Evolutionary conservation across 2,113 vertebrate species (phyloP).

Genomic region (Drymodes brunneopygia): DNA sequence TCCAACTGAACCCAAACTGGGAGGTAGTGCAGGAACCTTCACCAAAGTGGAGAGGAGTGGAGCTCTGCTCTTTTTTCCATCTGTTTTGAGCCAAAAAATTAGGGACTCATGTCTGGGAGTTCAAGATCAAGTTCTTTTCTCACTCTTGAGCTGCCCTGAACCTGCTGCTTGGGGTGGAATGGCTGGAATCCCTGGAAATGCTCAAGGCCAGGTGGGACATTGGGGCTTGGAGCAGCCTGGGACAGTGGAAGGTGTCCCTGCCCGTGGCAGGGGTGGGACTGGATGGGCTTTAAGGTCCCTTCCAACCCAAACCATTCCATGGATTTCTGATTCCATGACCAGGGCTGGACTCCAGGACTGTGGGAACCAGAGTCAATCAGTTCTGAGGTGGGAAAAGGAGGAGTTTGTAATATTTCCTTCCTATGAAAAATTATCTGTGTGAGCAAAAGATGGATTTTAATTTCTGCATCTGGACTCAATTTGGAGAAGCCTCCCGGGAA

Average conservation of each 20-base stretch:
- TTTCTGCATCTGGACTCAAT: not conserved
- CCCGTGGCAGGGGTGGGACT: not conserved
- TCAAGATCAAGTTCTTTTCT: not conserved
- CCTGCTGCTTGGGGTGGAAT: not conserved
- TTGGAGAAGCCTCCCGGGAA: not conserved
- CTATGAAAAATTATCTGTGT: not conserved
- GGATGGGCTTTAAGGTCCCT: not conserved
- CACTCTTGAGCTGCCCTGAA: not conserved
- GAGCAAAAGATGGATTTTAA: not conserved
- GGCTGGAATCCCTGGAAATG: not conserved
- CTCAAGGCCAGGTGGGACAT: fast-evolving
- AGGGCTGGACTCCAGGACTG: not conserved
- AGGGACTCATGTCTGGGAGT: fast-evolving
- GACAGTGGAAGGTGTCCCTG: not conserved
- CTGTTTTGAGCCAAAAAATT: not conserved
- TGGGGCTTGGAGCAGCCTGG: not conserved
- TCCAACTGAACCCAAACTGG: not conserved
- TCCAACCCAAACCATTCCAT: not conserved
- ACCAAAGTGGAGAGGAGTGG: not conserved
- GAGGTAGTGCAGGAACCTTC: not conserved
- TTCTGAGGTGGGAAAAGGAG: not conserved
- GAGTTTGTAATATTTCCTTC: fast-evolving
- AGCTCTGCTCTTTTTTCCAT: not conserved
- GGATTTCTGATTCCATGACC: not conserved
- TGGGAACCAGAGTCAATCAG: not conserved